A percentile compares a stretch with the other conserved stretches of the same genome.
phyloP scores from a whole-genome alignment of 2,797 vertebrate genomes.

The Hydrophis major region DNA sequence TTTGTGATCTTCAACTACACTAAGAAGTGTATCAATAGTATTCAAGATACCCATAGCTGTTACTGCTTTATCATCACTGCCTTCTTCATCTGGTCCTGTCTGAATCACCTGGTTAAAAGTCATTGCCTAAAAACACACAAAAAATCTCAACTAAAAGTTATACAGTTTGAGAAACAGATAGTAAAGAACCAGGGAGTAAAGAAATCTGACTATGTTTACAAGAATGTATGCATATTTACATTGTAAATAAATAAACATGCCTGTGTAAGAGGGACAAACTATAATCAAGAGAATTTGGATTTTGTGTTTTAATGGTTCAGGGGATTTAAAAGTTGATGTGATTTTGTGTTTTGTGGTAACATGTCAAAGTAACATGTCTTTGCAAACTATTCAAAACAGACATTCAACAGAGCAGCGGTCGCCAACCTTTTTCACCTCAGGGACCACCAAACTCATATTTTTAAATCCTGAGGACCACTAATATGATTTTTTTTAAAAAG shows the following conservation, averaged over 20 bases:
- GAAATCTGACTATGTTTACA: background rate
- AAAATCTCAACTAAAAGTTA: slow-evolving; percentile 15
- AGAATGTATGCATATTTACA: background rate
- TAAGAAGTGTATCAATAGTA: slow-evolving; percentile 96
- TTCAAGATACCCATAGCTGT: slow-evolving; percentile 99
- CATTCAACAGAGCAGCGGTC: background rate
- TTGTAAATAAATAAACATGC: background rate
- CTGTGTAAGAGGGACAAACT: background rate
- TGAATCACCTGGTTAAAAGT: slow-evolving; percentile 99
- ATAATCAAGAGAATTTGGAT: background rate
- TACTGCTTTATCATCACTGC: slow-evolving; percentile 97
- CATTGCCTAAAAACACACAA: slow-evolving; percentile 82
- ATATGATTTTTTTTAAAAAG: no score
- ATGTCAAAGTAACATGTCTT: background rate
- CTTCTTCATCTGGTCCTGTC: slow-evolving; percentile 96
- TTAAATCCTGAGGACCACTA: no score
- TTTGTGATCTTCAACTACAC: slow-evolving; percentile 99
- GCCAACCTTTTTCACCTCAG: no score
- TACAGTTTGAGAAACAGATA: background rate
- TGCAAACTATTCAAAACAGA: background rate
- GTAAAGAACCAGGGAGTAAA: background rate
- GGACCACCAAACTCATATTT: no score
- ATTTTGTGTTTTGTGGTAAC: background rate
- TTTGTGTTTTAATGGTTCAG: background rate
- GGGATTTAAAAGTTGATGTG: background rate